phyloP scores from a whole-genome alignment of 2,797 vertebrate species.

The Onychomys leucogaster region DNA sequence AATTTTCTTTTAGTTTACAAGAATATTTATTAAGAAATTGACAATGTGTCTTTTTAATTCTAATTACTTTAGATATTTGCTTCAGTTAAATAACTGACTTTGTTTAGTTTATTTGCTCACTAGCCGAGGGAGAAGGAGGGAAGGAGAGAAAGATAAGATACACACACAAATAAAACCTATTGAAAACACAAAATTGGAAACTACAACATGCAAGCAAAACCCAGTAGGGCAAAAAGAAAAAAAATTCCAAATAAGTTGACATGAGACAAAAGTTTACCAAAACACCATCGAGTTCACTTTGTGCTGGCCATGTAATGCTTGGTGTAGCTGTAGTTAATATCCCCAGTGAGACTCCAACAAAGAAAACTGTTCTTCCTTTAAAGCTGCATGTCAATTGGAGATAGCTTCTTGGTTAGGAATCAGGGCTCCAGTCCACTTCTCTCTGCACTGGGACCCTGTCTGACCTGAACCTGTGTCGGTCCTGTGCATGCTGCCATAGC shows the following conservation, averaged over 20 bases:
- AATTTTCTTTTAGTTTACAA: conserved; percentile 4
- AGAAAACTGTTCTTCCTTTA: not conserved
- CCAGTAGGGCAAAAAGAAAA: not conserved
- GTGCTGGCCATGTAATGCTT: not conserved
- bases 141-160: not conserved
- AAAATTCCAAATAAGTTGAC: not conserved
- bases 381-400: not conserved
- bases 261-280: not conserved
- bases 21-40: not conserved
- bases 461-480: not conserved
- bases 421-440: too few relatives aligned
- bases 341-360: not conserved
- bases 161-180: not conserved
- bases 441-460: too few relatives aligned
- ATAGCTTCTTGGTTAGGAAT: not conserved
- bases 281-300: not conserved
- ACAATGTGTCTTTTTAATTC: not conserved
- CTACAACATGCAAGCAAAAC: not conserved
- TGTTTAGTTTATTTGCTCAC: conserved; percentile 17
- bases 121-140: not conserved
- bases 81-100: conserved; percentile 7
- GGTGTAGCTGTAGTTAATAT: too few relatives aligned
- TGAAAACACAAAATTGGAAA: not conserved
- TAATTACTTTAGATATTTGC: conserved; percentile 26
- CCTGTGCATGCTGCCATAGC: too few relatives aligned